Percentiles rank a stretch among this genome's conserved stretches.
phyloP scores from a whole-genome alignment of 2,888 invertebrate species.

The Alloplasta piceator region DNA sequence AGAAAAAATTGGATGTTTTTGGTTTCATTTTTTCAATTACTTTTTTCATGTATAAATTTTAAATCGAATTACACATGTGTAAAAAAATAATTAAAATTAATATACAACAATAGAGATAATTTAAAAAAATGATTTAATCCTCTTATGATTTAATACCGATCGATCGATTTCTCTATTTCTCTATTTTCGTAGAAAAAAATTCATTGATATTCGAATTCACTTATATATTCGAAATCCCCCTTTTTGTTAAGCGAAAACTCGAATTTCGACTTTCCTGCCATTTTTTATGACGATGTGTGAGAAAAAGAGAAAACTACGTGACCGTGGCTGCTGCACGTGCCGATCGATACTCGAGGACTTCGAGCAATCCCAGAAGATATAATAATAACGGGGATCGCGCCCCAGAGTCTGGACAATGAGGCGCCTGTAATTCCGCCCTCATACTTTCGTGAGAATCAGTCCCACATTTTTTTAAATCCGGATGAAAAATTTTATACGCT shows the following conservation, averaged over 20 bases:
- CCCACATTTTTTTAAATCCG: background rate
- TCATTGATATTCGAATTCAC: constrained; percentile 6
- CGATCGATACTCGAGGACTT: constrained; percentile 58
- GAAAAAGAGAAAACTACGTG: background rate
- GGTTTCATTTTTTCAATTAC: too few relatives aligned
- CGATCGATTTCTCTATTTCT: background rate
- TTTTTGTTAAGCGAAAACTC: background rate
- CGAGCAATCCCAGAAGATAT: constrained; percentile 56
- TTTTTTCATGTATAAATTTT: too few relatives aligned
- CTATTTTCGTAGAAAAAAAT: background rate
- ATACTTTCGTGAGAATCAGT: background rate
- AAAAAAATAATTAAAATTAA: too few relatives aligned
- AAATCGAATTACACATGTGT: too few relatives aligned
- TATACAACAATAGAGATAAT: too few relatives aligned
- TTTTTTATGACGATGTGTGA: background rate
- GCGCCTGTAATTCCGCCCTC: constrained; percentile 41
- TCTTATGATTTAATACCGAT: too few relatives aligned
- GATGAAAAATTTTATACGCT: background rate
- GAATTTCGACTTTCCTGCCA: background rate
- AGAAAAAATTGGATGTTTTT: too few relatives aligned
- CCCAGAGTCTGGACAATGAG: constrained; percentile 44
- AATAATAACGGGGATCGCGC: constrained; percentile 54
- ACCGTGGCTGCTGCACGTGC: constrained; percentile 49
- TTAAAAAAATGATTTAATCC: too few relatives aligned
- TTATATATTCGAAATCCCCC: background rate